Evolutionary conservation across 2,113 vertebrate genomes (phyloP).

Genomic region (Columba livia): DNA sequence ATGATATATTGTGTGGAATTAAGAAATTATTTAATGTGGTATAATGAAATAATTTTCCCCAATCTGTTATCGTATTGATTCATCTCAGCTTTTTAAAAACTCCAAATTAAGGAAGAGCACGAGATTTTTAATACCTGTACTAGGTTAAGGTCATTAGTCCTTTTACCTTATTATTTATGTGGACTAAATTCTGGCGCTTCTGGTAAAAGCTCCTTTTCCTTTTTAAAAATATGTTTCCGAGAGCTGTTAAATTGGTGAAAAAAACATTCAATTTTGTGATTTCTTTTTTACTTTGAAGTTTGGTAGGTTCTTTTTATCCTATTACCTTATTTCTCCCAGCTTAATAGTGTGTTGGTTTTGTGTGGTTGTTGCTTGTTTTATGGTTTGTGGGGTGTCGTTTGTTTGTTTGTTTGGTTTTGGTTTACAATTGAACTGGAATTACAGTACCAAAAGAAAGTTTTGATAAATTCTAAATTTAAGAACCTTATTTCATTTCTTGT

Average conservation of each 20-base stretch:
- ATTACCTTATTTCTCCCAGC: not conserved
- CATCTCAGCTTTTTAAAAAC: not conserved
- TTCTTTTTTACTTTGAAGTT: not conserved
- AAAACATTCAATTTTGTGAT: not conserved
- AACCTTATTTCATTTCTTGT: not conserved
- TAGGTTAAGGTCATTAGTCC: not conserved
- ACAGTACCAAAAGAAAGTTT: not conserved
- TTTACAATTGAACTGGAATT: not conserved
- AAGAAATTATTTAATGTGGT: not conserved
- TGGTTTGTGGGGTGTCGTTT: no score
- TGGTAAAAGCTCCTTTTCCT: not conserved
- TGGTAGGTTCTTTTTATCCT: not conserved
- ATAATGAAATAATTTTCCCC: not conserved
- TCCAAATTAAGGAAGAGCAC: not conserved
- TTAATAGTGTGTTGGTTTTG: not conserved
- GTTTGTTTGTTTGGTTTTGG: no score
- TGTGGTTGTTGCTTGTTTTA: no score
- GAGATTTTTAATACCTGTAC: not conserved
- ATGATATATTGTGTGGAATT: not conserved
- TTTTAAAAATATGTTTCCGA: not conserved
- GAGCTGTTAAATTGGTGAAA: not conserved
- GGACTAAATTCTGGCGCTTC: not conserved
- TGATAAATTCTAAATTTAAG: not conserved
- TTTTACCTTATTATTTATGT: not conserved
- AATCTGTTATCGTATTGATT: not conserved